These are phyloP conservation scores for Diarsia dahlii DNA, from an alignment of 2,888 invertebrate genomes.

Conservation along the genomic window DNA sequence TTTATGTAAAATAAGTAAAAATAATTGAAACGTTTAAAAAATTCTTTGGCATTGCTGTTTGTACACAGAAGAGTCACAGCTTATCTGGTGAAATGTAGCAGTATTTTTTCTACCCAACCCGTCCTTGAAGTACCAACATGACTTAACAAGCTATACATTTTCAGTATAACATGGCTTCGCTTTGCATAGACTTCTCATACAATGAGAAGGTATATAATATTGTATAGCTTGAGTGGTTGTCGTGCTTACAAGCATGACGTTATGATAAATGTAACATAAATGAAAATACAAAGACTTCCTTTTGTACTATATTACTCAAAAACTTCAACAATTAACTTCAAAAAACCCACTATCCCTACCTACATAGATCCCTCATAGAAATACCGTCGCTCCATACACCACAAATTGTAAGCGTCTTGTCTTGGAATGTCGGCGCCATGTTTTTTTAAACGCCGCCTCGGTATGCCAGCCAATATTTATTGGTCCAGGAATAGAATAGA, in stretches of 20 bases:
- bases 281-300: not conserved
- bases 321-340: not conserved
- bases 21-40: not conserved
- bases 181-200: too few species aligned
- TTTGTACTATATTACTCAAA: not conserved
- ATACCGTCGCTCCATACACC: slow-evolving; percentile 7
- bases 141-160: too few species aligned
- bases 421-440: slow-evolving; percentile 63
- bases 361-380: not conserved
- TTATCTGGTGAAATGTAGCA: too few species aligned
- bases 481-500: slow-evolving; percentile 55
- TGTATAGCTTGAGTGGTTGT: too few species aligned
- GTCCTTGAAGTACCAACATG: too few species aligned
- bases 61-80: too few species aligned
- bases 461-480: slow-evolving; percentile 54
- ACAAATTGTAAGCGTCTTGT: slow-evolving; percentile 39
- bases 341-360: not conserved
- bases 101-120: too few species aligned
- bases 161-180: too few species aligned
- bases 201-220: too few species aligned
- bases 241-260: not conserved
- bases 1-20: not conserved
- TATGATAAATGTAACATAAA: not conserved
- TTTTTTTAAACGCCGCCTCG: slow-evolving; percentile 57
- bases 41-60: too few species aligned